These are phyloP conservation scores for Puntigrus tetrazona DNA, from an alignment of 2,113 vertebrate species.

Conservation along the genomic window DNA sequence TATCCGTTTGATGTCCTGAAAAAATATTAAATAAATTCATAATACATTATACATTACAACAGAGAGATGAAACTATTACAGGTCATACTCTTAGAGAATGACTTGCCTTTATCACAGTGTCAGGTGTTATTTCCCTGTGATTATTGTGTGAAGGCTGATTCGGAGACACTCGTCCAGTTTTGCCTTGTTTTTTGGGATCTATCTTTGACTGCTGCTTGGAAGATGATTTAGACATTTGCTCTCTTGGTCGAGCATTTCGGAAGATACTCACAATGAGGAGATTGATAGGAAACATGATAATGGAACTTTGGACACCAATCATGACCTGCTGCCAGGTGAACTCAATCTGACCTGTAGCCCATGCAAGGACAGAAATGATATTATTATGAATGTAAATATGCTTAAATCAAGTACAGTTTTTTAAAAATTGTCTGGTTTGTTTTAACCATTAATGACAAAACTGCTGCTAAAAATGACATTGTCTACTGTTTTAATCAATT, in stretches of 20 bases:
- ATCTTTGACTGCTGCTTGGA: constrained; percentile 60
- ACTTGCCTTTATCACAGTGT: constrained; percentile 84
- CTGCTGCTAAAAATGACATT: not conserved
- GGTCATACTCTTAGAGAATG: not conserved
- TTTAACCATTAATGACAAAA: not conserved
- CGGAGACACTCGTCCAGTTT: constrained; percentile 71
- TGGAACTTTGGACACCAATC: constrained; percentile 92
- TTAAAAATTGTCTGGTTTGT: not conserved
- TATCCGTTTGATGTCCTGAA: constrained; percentile 86
- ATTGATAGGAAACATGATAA: constrained; percentile 96
- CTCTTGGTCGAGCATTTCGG: constrained; percentile 76
- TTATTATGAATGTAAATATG: not conserved
- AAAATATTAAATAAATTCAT: not conserved
- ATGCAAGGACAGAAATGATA: not conserved
- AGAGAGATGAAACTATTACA: not conserved
- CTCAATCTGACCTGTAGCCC: constrained; percentile 84
- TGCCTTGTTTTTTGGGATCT: constrained; percentile 66
- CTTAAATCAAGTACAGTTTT: not conserved
- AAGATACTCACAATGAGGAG: constrained; percentile 95
- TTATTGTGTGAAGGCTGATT: constrained; percentile 62
- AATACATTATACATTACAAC: not conserved
- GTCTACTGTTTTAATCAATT: not conserved
- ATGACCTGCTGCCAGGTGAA: constrained; percentile 96
- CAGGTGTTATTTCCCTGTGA: constrained; percentile 79
- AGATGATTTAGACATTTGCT: constrained; percentile 54